Evolutionary conservation across 2,797 vertebrate species (phyloP), one percentile per base, ranked within the genome.

Genomic region (Scarus forsteni): DNA sequence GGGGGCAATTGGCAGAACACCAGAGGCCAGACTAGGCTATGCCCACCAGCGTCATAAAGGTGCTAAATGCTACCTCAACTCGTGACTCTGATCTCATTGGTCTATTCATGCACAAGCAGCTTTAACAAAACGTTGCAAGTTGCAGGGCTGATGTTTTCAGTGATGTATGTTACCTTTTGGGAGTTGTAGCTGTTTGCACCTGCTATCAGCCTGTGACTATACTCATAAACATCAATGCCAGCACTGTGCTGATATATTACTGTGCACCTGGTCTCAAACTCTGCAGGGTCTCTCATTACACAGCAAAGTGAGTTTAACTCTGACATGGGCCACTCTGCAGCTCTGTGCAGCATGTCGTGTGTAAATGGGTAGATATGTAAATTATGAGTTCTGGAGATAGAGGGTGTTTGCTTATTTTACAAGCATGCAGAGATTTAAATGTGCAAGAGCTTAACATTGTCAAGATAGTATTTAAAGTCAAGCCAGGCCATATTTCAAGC

Each of bases 271-370:
- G 87, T 75, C 66, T 73, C 60, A 11, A 62, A 63, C 70, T 69
- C 77, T 44, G 79, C 81, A 43, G 76, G 81, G 80, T 76, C 56
- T 92, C 83, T 61, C 62, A 59, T 89, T 88, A 80, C 85, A 53
- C 76, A 67, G 78, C 65, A 49, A 11, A 61, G 59, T 39, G 40
- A 65, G 80, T 71, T 65, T 58, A 39, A n/a, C 74, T 80, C 44
- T 85, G 80, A 81, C 55, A 49, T 16, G 44, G 60, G 73, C 34
- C 1, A 0, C 45, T 62, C 71, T 62, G 49, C 63, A 60, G 46
- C 0, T 71, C 48, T 44, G 13, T 56, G 67, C 60, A 69, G 72
- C 18, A 54, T 61, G 54, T 79, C 69, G 50, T 60, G 46, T 38
- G 1, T 63, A 79, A 50, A 81, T 46, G 50, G 19, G 27, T 14